Conservation (phyloP, 1,140 invertebrate genomes). For the Neuroterus valhalla region DNA sequence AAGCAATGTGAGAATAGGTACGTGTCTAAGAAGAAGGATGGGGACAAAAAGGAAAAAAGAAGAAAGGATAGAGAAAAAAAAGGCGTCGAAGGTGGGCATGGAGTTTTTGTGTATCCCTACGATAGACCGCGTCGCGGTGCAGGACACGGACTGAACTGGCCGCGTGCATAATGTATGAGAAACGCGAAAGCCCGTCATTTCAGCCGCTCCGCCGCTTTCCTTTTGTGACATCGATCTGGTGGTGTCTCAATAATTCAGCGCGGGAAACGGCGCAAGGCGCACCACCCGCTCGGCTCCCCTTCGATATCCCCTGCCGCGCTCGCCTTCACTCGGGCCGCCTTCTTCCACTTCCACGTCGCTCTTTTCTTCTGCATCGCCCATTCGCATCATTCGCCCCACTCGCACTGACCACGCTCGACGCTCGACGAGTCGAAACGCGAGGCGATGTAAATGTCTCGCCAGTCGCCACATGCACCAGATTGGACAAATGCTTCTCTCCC, state of each 20-base stretch:
- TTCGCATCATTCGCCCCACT: constrained; percentile 21
- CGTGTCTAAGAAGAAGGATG: background rate
- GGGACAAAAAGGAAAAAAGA: constrained; percentile 1
- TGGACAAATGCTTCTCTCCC: too few species aligned
- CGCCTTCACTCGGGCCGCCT: constrained; percentile 45
- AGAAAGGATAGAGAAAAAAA: constrained; percentile 42
- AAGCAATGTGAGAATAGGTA: background rate
- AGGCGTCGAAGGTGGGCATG: constrained; percentile 37
- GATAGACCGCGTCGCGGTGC: constrained; percentile 56
- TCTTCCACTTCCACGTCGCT: constrained; percentile 24
- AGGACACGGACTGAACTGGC: constrained; percentile 63
- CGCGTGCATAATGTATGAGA: constrained; percentile 71
- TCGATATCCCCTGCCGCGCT: constrained; percentile 51
- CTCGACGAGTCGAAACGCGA: constrained; percentile 3
- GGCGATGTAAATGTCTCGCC: background rate
- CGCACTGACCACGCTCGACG: constrained; percentile 8
- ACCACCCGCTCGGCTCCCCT: constrained; percentile 53
- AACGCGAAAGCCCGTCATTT: constrained; percentile 73
- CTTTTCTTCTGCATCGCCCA: constrained; percentile 28
- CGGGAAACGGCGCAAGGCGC: constrained; percentile 72
- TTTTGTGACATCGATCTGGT: constrained; percentile 74
- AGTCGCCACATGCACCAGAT: too few species aligned
- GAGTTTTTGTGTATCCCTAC: constrained; percentile 56
- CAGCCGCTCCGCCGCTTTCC: constrained; percentile 69
- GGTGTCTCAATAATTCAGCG: constrained; percentile 74